These are phyloP conservation scores for Valencia hispanica DNA, from an alignment of 2,797 vertebrate species.

Conservation along the genomic window DNA sequence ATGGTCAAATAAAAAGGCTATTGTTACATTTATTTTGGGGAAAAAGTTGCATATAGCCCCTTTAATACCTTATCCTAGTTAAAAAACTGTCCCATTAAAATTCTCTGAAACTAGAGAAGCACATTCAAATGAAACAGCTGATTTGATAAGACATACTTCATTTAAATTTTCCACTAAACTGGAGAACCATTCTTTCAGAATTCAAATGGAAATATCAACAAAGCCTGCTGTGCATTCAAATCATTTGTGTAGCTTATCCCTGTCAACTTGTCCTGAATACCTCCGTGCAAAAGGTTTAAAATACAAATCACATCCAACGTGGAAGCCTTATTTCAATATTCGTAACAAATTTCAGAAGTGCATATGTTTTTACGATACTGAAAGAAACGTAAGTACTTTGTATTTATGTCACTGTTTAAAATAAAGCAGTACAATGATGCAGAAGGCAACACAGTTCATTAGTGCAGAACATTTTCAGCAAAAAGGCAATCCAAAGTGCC, in stretches of 20 bases:
- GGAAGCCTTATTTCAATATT: background rate
- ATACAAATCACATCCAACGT: background rate
- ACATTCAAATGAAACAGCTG: background rate
- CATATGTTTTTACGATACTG: background rate
- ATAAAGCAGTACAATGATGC: background rate
- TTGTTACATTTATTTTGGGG: too few relatives aligned
- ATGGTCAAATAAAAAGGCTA: too few relatives aligned
- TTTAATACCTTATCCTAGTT: too few relatives aligned
- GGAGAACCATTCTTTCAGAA: background rate
- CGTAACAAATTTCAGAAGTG: background rate
- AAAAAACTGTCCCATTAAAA: background rate
- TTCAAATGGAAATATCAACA: background rate
- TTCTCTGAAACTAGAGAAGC: constrained; percentile 2
- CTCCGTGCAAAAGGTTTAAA: background rate
- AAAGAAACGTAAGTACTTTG: background rate
- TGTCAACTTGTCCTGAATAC: background rate
- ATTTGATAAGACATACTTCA: background rate
- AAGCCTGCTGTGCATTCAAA: constrained; percentile 3
- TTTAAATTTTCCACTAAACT: background rate
- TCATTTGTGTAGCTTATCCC: background rate
- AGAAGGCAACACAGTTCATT: too few relatives aligned
- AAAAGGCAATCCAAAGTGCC: too few relatives aligned
- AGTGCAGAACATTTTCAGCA: too few relatives aligned
- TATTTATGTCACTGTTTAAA: background rate
- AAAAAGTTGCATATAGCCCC: too few relatives aligned